Percentiles rank a stretch among this genome's conserved stretches.
These are phyloP conservation scores for Carollia perspicillata DNA, from an alignment of 2,113 vertebrate species.

Conservation along the genomic window DNA sequence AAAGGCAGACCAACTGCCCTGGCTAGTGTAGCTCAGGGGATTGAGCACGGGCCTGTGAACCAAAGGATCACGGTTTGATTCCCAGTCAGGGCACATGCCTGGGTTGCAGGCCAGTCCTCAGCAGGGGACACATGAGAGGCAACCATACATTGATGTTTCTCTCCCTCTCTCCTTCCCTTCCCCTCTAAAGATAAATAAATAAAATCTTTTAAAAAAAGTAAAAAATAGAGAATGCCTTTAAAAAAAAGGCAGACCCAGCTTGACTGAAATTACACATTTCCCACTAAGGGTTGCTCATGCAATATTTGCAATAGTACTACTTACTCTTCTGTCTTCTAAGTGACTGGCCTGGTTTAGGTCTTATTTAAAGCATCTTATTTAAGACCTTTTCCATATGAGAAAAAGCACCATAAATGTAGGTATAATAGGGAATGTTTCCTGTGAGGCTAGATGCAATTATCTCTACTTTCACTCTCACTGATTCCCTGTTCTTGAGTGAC, in stretches of 20 bases:
- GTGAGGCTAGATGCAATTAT: neutral
- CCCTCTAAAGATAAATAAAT: too few species aligned
- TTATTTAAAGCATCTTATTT: neutral
- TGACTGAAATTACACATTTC: neutral
- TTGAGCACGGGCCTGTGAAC: too few species aligned
- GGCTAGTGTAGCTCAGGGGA: too few species aligned
- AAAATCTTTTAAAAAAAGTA: too few species aligned
- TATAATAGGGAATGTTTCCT: neutral
- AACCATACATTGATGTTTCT: too few species aligned
- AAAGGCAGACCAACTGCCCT: constrained; percentile 17
- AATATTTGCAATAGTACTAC: neutral
- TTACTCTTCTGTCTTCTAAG: neutral
- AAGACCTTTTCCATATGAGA: neutral
- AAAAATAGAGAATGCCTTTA: too few species aligned
- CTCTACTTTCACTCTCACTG: neutral
- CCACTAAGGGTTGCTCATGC: neutral
- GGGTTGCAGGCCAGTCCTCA: too few species aligned
- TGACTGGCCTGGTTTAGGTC: neutral
- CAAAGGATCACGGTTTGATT: too few species aligned
- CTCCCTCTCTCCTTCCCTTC: too few species aligned
- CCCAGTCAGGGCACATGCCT: too few species aligned
- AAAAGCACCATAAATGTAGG: neutral
- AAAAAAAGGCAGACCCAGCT: constrained; percentile 22
- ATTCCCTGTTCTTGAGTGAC: neutral
- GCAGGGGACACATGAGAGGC: too few species aligned